Conservation (phyloP, 2,113 vertebrate species). For the Ranitomeya variabilis region DNA sequence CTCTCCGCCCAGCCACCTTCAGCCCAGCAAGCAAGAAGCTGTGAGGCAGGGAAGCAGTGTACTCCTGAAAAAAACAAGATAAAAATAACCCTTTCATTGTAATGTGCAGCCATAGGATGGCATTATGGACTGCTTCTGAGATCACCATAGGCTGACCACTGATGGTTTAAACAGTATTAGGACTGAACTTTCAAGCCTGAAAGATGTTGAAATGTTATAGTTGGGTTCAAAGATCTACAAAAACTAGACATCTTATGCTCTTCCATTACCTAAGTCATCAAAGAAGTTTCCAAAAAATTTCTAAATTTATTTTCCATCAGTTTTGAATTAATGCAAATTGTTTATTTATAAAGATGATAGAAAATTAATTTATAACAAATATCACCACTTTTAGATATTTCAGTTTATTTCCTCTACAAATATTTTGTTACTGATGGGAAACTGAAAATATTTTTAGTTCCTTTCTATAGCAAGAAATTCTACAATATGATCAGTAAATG, state of each 20-base stretch:
- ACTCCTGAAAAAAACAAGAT: no score
- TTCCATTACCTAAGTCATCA: neutral
- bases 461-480: slow-evolving; percentile 18
- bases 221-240: no score
- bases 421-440: neutral
- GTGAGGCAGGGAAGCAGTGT: no score
- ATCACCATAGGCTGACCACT: neutral
- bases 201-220: no score
- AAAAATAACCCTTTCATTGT: neutral
- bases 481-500: slow-evolving; percentile 41
- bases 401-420: slow-evolving; percentile 19
- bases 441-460: slow-evolving; percentile 15
- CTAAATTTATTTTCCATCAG: neutral
- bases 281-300: neutral
- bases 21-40: no score
- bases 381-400: neutral
- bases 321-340: neutral
- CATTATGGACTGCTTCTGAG: neutral
- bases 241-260: neutral
- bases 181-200: neutral
- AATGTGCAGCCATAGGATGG: neutral
- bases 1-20: no score
- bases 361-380: slow-evolving; percentile 3
- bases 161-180: neutral
- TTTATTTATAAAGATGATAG: neutral